Percentiles rank a stretch among this genome's conserved stretches.
Conservation (phyloP, 2,113 vertebrate species). For the Cygnus atratus region DNA sequence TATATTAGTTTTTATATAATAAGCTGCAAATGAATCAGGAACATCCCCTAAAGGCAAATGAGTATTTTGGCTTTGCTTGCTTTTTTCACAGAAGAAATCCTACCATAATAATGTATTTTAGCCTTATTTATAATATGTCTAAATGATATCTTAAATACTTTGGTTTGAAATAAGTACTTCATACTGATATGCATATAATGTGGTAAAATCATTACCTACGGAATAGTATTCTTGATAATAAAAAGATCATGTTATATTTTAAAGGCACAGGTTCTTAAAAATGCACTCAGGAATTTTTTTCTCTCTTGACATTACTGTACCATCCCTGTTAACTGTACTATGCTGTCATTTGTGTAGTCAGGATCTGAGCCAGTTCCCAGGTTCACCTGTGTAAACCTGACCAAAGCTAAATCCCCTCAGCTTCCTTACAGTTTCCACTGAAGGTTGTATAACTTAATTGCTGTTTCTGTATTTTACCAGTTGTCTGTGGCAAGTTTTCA, state of each 20-base stretch:
- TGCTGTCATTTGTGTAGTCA: background rate
- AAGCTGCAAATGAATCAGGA: background rate
- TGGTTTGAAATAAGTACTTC: slow-evolving; percentile 33
- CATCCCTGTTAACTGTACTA: background rate
- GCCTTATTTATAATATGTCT: background rate
- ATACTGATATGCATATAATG: background rate
- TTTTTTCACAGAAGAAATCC: background rate
- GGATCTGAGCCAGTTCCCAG: background rate
- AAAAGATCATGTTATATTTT: background rate
- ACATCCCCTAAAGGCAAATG: background rate
- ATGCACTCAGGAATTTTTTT: background rate
- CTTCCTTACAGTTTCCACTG: background rate
- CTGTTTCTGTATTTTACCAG: background rate
- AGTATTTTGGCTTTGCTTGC: background rate
- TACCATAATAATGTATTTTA: background rate
- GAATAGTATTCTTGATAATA: background rate
- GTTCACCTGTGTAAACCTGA: background rate
- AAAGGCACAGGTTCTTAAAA: background rate
- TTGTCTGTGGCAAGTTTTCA: background rate
- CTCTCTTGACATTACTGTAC: background rate
- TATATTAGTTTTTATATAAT: slow-evolving; percentile 20
- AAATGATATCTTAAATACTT: background rate
- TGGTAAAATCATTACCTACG: slow-evolving; percentile 20
- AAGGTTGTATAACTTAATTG: background rate
- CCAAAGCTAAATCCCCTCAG: background rate